Base-by-base conservation (phyloP, 1,140 invertebrate genomes). In the Drosophila nannoptera region DNA sequence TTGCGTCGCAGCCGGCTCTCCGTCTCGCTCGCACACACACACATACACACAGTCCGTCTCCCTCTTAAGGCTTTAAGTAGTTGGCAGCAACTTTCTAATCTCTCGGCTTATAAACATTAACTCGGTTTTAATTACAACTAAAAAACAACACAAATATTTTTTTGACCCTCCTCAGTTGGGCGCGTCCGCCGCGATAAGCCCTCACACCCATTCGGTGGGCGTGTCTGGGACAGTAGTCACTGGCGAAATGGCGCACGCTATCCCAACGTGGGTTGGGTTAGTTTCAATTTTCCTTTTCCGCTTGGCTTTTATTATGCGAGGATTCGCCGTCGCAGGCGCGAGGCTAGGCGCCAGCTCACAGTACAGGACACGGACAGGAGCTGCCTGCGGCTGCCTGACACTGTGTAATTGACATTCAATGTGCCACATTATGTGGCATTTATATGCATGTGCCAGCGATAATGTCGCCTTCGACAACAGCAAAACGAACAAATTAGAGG, bases 121-220 rank as follows among this genome's bases (percentile, higher is more conserved):
- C 77, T 87, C 68, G 82, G 71, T 87, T 87, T 87, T 87, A 87
- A 87, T 87, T 87, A 87, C 75, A 62, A 61, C 74, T 58, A 52
- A 77, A 72, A 53, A 49, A 60, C 50, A 63, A 64, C 62, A 72
- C 49, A 43, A 64, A 64, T 64, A 60, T 40, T 45, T 42, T 64
- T 60, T 64, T 46, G 61, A 16, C 42, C 29, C 31, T 11, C 42
- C 16, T 54, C 50, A 55, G 40, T 64, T 45, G 36, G 73, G 61
- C 50, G 60, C 69, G 59, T 50, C 42, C 54, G 5, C n/a, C 2
- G 12, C 43, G 46, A 65, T 65, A 65, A 55, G 52, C 54, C 45
- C 38, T 59, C 40, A 58, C 43, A 61, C 16, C 45, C 60, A 50
- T 14, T 40, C 48, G 52, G 68, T 58, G 62, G 63, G 69, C 69